Evolutionary conservation across 2,113 vertebrate genomes (phyloP).

Genomic region (Diphyllodes magnificus): DNA sequence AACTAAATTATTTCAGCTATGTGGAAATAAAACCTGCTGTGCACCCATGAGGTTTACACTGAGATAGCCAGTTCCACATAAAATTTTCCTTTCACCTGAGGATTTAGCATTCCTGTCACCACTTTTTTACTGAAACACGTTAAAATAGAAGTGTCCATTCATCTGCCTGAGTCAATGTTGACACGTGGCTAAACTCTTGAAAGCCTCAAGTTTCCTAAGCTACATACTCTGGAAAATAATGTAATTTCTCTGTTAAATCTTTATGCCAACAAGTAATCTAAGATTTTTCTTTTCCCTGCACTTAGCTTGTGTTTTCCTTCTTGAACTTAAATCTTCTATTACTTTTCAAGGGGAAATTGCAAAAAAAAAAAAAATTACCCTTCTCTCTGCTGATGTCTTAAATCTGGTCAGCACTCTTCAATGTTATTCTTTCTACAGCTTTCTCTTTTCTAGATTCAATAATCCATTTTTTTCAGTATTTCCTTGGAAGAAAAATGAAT

Average conservation of each 20-base stretch:
- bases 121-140: background rate
- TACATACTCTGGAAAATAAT: background rate
- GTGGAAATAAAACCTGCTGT: background rate
- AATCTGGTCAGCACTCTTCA: background rate
- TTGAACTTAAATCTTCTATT: background rate
- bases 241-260: background rate
- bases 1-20: background rate
- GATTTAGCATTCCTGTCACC: background rate
- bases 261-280: background rate
- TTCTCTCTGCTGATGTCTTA: background rate
- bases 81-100: background rate
- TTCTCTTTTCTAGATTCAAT: background rate
- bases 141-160: background rate
- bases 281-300: background rate
- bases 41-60: background rate
- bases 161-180: background rate
- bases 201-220: background rate
- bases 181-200: background rate
- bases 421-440: background rate
- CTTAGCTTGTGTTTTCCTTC: background rate
- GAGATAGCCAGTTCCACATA: background rate
- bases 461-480: background rate
- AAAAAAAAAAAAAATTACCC: background rate
- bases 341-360: background rate
- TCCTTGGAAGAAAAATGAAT: background rate